phyloP scores from a whole-genome alignment of 2,888 invertebrate genomes.

The Drosophila helvetica region DNA sequence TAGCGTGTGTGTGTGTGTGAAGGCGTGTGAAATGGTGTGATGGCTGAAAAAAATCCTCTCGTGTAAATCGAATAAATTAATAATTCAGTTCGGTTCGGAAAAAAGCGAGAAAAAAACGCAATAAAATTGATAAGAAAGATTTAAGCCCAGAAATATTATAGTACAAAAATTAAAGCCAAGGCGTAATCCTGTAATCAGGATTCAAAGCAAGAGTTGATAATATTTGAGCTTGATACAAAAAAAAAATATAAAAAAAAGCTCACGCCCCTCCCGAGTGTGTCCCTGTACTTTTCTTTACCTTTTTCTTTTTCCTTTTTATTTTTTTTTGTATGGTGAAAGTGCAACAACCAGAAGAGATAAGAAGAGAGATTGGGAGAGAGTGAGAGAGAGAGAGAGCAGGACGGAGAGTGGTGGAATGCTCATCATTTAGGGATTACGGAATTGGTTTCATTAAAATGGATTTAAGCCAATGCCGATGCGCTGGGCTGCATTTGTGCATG shows the following conservation, averaged over 20 bases:
- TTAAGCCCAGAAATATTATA: not conserved
- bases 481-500: conserved; percentile 74
- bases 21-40: conserved; percentile 19
- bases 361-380: conserved; percentile 6
- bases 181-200: conserved; percentile 9
- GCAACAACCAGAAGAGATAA: conserved; percentile 39
- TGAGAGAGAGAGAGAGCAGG: conserved; percentile 5
- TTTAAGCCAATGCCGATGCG: conserved; percentile 66
- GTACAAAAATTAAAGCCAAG: not conserved
- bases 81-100: conserved; percentile 23
- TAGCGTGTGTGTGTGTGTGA: conserved; percentile 19
- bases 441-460: conserved; percentile 73
- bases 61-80: conserved; percentile 31
- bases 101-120: conserved; percentile 3
- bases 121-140: conserved; percentile 16
- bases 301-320: conserved; percentile 7
- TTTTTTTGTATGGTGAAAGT: conserved; percentile 19
- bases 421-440: conserved; percentile 64
- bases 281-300: conserved; percentile 11
- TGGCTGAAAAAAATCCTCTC: conserved; percentile 10
- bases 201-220: conserved; percentile 33
- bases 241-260: conserved; percentile 25
- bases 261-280: conserved; percentile 40
- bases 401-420: conserved; percentile 34
- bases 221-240: conserved; percentile 27